These are phyloP conservation scores for Bombus sylvicola DNA, from an alignment of 1,140 invertebrate genomes.

Conservation along the genomic window DNA sequence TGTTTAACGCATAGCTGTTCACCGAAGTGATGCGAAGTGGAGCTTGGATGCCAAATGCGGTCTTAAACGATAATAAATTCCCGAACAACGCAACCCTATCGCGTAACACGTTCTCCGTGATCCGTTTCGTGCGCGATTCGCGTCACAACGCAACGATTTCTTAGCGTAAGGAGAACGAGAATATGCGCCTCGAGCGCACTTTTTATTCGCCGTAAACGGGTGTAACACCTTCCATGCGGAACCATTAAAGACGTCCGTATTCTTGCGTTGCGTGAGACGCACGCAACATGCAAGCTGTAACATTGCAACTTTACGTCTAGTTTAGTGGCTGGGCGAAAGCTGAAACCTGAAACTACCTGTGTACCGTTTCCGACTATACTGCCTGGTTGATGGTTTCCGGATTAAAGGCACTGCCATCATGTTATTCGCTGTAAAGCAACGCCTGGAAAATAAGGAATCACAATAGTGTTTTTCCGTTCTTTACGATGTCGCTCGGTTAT, in stretches of 20 bases:
- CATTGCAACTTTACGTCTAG: slow-evolving; percentile 45
- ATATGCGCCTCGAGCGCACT: slow-evolving; percentile 5
- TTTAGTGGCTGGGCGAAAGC: slow-evolving; percentile 52
- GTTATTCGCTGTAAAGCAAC: slow-evolving; percentile 24
- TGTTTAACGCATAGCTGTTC: background rate
- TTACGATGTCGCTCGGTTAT: background rate
- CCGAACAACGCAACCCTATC: background rate
- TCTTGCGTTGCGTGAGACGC: slow-evolving; percentile 49
- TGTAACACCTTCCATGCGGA: slow-evolving; percentile 44
- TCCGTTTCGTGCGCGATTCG: background rate
- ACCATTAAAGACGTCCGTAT: slow-evolving; percentile 55
- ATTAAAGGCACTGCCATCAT: slow-evolving; percentile 29
- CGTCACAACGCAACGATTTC: background rate
- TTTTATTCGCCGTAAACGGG: slow-evolving; percentile 59
- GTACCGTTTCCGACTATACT: slow-evolving; percentile 20
- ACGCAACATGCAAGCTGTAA: slow-evolving; percentile 31
- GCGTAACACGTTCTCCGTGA: background rate
- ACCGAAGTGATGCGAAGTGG: background rate
- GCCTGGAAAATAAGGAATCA: slow-evolving; percentile 12
- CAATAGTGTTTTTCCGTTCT: background rate
- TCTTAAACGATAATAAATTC: slow-evolving; percentile 26
- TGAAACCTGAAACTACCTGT: slow-evolving; percentile 48
- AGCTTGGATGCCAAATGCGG: background rate
- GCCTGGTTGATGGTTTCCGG: slow-evolving; percentile 33
- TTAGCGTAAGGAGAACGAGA: background rate